Evolutionary conservation across 2,113 vertebrate species (phyloP), one percentile per base, ranked within the genome.

Genomic region (Sigmodon hispidus): DNA sequence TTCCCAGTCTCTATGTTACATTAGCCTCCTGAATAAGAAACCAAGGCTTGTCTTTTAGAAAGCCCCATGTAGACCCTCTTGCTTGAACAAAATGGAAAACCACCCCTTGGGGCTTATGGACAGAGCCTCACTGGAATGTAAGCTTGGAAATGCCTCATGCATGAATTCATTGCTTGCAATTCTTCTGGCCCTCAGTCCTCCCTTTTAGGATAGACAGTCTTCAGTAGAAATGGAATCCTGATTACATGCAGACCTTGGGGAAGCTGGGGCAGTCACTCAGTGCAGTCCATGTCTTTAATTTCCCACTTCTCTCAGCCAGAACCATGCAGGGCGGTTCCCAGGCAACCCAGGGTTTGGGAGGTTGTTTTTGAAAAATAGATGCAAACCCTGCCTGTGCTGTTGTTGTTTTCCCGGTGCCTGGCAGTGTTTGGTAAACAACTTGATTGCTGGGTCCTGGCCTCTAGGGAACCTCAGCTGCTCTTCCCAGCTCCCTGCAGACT

Each of bases 391-490:
- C 85, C 67, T 96, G 75, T 88, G 83, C 81, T 93, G 92, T 96
- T 97, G 96, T 97, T 97, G 63, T 97, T 98, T 86, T 97, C 92
- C 92, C 80, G 89, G n/a, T 31, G 95, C 96, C 50, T 97, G 95
- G 93, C 97, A 95, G 96, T 98, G 96, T 95, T 97, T 98, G 97
- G 98, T 98, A 98, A 98, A 98, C 98, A 98, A 97, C 97, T 91
- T 97, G 96, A 76, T 98, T 97, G 57, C 96, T 97, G 94, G 96
- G 97, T 97, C 96, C 96, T 94, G 97, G 94, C 98, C 96, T 97
- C 83, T 89, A 86, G 98, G 98, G 98, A 98, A 93, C 94, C 95
- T 85, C 98, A 98, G 97, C 98, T 98, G 98, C 98, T 98, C 94
- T 8, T 24, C 88, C 89, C 91, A 5, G 43, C 96, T 98, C 98